phyloP scores from a whole-genome alignment of 2,113 vertebrate genomes.

The Actenoides lindsayi region DNA sequence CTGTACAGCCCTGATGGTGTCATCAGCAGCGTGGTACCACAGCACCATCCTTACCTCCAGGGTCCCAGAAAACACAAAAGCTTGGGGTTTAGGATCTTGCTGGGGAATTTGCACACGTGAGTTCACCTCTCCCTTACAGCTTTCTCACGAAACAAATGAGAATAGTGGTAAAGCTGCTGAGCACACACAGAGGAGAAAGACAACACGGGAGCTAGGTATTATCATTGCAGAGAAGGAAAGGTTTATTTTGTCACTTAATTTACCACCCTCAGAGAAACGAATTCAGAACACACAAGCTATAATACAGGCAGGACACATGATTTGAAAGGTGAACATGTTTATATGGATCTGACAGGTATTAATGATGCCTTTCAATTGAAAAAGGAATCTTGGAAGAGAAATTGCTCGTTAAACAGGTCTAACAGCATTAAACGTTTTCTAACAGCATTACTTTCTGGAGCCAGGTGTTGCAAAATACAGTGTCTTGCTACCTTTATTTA shows the following conservation, averaged over 20 bases:
- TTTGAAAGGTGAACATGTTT: neutral
- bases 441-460: neutral
- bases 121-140: neutral
- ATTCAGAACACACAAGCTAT: neutral
- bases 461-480: neutral
- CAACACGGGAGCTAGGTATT: neutral
- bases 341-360: constrained; percentile 5
- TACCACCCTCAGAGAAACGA: neutral
- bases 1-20: neutral
- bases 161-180: neutral
- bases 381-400: constrained; percentile 22
- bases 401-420: neutral
- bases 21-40: neutral
- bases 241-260: neutral
- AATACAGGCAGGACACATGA: neutral
- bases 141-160: neutral
- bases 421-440: neutral
- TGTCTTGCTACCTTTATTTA: neutral
- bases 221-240: neutral
- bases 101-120: neutral
- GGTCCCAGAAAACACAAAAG: neutral
- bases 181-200: neutral
- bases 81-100: neutral
- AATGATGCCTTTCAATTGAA: constrained; percentile 9
- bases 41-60: neutral